Evolutionary conservation across 2,888 invertebrate genomes (phyloP).

Genomic region (Nomada ruficornis): DNA sequence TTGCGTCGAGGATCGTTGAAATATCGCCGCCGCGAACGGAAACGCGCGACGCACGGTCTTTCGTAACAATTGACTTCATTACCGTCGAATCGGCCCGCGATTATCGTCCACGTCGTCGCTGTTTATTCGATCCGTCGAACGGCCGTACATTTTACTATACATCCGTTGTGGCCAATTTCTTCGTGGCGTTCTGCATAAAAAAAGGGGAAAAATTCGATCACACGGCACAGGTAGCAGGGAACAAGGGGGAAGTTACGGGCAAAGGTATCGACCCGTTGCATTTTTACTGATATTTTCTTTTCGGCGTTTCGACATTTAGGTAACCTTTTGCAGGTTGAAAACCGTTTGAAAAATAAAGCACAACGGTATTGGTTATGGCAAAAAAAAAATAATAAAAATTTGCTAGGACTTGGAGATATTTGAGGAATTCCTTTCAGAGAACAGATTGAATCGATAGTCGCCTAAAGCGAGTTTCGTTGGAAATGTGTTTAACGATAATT

Average conservation of each 20-base stretch:
- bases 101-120: background rate
- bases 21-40: slow-evolving; percentile 33
- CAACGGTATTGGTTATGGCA: too few species aligned
- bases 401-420: too few species aligned
- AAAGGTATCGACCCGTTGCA: background rate
- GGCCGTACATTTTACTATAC: slow-evolving; percentile 2
- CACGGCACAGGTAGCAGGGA: background rate
- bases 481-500: background rate
- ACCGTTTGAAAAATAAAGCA: too few species aligned
- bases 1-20: slow-evolving; percentile 51
- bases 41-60: slow-evolving; percentile 16
- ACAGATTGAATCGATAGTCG: too few species aligned
- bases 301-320: background rate
- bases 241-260: background rate
- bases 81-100: slow-evolving; percentile 9
- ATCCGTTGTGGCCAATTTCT: too few species aligned
- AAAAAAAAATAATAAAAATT: background rate
- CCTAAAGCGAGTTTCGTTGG: too few species aligned
- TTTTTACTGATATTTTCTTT: background rate
- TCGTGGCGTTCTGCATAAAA: too few species aligned
- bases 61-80: slow-evolving; percentile 47
- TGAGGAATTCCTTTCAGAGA: too few species aligned
- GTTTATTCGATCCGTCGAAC: background rate
- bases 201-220: background rate
- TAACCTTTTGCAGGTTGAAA: background rate